These are phyloP conservation scores for Mongoloraphidia duomilia DNA, from an alignment of 2,888 invertebrate genomes.

Conservation along the genomic window DNA sequence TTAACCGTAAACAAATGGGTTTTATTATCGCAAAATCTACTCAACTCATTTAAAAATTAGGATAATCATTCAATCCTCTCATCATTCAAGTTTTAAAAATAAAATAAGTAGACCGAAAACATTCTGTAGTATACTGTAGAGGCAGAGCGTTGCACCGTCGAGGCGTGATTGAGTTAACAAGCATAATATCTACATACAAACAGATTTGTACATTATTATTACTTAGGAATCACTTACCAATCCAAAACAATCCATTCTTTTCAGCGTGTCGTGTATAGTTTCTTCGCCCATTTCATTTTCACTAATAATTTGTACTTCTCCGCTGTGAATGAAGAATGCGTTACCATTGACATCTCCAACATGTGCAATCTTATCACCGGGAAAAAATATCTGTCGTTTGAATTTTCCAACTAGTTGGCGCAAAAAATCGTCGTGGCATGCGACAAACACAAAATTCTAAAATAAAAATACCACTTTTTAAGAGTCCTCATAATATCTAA, in stretches of 20 bases:
- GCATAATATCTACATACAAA: not conserved
- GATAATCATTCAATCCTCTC: too few relatives aligned
- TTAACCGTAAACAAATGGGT: too few relatives aligned
- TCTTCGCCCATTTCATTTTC: conserved; percentile 12
- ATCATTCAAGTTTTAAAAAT: too few relatives aligned
- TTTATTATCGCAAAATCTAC: too few relatives aligned
- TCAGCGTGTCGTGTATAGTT: conserved; percentile 13
- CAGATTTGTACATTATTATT: not conserved
- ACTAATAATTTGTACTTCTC: conserved; percentile 12
- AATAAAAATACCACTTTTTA: not conserved
- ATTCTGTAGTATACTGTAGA: too few relatives aligned
- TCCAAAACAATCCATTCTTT: conserved; percentile 17
- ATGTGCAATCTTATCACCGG: conserved; percentile 16
- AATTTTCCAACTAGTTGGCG: conserved; percentile 14
- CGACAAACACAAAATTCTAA: conserved; percentile 14
- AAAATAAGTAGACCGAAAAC: too few relatives aligned
- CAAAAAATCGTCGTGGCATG: conserved; percentile 18
- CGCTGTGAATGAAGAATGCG: conserved; percentile 19
- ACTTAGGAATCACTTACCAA: conserved; percentile 9
- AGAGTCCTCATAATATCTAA: too few relatives aligned
- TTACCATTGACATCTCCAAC: conserved; percentile 17
- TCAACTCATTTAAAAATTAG: too few relatives aligned
- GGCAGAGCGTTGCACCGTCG: too few relatives aligned
- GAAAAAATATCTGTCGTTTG: conserved; percentile 12
- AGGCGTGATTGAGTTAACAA: too few relatives aligned